phyloP scores from a whole-genome alignment of 2,888 invertebrate species.

The Esperia sulphurella region DNA sequence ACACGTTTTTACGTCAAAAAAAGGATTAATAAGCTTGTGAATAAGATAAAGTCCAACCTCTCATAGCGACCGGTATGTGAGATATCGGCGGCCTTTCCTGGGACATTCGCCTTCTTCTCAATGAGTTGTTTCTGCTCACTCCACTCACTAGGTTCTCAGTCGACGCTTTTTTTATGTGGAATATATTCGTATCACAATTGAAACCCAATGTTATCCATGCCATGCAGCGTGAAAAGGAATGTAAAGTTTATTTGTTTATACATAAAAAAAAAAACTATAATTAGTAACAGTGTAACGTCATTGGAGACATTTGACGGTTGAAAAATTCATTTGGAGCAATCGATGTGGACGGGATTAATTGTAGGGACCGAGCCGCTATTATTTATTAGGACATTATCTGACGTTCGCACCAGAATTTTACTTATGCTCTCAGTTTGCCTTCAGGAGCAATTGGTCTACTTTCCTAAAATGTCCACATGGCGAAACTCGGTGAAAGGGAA shows the following conservation, averaged over 20 bases:
- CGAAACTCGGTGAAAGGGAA: no score
- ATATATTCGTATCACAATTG: background rate
- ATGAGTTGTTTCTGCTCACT: constrained; percentile 49
- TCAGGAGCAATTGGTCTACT: no score
- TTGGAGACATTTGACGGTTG: no score
- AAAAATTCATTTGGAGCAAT: no score
- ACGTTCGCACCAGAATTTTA: no score
- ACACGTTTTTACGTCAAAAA: no score
- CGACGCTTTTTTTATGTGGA: constrained; percentile 40
- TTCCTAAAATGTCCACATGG: no score
- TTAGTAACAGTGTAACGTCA: background rate
- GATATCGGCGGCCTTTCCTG: constrained; percentile 68
- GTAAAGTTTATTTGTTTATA: background rate
- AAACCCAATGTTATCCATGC: background rate
- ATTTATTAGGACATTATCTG: no score
- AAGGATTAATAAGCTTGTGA: no score
- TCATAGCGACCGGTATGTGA: constrained; percentile 70
- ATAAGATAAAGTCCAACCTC: constrained; percentile 34
- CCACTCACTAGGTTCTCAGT: constrained; percentile 65
- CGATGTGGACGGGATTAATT: no score
- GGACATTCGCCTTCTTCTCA: constrained; percentile 57
- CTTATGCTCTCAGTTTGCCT: no score
- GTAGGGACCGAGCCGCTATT: no score
- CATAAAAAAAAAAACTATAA: background rate
- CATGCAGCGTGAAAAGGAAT: constrained; percentile 2